Conservation (phyloP, 2,888 invertebrate genomes). For the Neria commutata region DNA sequence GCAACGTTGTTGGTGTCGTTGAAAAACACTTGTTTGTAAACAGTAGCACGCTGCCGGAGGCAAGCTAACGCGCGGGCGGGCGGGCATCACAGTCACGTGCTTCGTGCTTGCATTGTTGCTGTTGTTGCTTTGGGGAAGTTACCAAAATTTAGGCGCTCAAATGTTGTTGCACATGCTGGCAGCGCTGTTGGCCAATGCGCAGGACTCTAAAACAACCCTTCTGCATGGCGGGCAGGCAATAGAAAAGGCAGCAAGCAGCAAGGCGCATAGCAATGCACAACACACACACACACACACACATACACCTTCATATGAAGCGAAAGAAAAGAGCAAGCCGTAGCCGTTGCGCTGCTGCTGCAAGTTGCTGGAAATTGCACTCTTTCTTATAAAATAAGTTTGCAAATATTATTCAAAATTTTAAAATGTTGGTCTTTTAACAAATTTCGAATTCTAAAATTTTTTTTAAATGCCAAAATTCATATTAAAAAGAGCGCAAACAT, state of each 20-base stretch:
- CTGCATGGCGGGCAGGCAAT: slow-evolving; percentile 22
- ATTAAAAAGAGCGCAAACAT: too few species aligned
- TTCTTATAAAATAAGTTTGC: too few species aligned
- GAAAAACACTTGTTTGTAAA: slow-evolving; percentile 5
- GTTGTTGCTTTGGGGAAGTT: slow-evolving; percentile 49
- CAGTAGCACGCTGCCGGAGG: background rate
- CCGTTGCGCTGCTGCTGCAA: too few species aligned
- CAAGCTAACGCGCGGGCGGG: slow-evolving; percentile 18
- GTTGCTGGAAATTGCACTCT: too few species aligned
- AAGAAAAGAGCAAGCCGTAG: too few species aligned
- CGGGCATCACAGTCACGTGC: slow-evolving; percentile 31
- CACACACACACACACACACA: background rate
- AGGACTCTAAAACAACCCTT: slow-evolving; percentile 41
- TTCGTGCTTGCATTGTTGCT: slow-evolving; percentile 18
- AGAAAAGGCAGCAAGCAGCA: slow-evolving; percentile 6
- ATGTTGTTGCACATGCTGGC: slow-evolving; percentile 25
- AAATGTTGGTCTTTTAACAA: too few species aligned
- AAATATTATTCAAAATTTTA: too few species aligned
- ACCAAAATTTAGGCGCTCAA: slow-evolving; percentile 27
- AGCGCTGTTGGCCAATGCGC: slow-evolving; percentile 39
- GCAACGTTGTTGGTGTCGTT: too few species aligned
- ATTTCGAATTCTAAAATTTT: too few species aligned
- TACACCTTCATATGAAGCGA: background rate
- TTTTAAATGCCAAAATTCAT: too few species aligned
- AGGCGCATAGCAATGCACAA: background rate